These are phyloP conservation scores for Andrena camellia DNA, from an alignment of 2,888 invertebrate species.

Conservation along the genomic window DNA sequence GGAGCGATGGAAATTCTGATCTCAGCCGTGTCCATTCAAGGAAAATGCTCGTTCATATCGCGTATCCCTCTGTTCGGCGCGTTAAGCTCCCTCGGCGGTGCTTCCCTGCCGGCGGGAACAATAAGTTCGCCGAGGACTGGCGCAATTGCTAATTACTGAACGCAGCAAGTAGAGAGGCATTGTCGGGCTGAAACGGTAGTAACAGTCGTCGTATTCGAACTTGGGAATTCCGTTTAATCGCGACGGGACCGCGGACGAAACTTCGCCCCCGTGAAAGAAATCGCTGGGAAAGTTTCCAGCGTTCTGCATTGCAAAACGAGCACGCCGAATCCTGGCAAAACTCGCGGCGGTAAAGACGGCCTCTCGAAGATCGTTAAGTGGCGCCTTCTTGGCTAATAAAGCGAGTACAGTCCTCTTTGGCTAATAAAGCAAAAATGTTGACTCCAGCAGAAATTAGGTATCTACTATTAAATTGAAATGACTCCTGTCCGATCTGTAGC, in stretches of 20 bases:
- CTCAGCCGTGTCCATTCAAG: not conserved
- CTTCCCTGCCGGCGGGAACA: not conserved
- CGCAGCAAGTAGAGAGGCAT: not conserved
- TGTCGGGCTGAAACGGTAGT: not conserved
- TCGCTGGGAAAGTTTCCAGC: constrained; percentile 13
- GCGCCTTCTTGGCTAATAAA: constrained; percentile 14
- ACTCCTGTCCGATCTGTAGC: not conserved
- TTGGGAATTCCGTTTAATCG: constrained; percentile 7
- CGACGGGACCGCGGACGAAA: not conserved
- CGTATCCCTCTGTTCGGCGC: not conserved
- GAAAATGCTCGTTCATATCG: not conserved
- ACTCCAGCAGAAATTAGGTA: not conserved
- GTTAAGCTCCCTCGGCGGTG: not conserved
- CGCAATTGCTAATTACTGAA: constrained; percentile 11
- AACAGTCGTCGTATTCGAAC: not conserved
- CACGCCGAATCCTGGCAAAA: not conserved
- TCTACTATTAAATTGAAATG: not conserved
- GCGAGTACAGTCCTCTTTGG: not conserved
- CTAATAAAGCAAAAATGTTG: not conserved
- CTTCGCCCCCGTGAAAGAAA: constrained; percentile 17
- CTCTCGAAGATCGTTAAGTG: constrained; percentile 13
- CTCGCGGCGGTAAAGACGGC: not conserved
- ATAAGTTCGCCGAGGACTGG: not conserved
- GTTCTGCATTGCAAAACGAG: constrained; percentile 25
- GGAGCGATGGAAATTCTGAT: not conserved